These are phyloP conservation scores for Trogon melanurus DNA, from an alignment of 2,113 vertebrate genomes.

Conservation along the genomic window DNA sequence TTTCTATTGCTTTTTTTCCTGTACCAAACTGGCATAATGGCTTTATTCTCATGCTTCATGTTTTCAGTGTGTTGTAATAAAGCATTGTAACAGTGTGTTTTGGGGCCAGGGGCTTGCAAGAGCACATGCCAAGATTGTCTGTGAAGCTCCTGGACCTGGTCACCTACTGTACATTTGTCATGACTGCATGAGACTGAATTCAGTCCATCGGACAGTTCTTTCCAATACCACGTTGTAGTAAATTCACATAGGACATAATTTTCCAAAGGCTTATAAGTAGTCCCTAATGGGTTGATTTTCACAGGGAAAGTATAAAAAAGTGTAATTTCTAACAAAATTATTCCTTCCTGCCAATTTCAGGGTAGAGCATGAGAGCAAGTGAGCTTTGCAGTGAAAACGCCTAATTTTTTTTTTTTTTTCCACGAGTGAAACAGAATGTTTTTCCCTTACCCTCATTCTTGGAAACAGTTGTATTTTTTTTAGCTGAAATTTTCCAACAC, in stretches of 20 bases:
- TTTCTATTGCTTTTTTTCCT: not conserved
- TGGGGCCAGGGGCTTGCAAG: not conserved
- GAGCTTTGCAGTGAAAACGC: not conserved
- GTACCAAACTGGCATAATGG: not conserved
- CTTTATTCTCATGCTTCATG: not conserved
- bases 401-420: not conserved
- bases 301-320: not conserved
- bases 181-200: not conserved
- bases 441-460: not conserved
- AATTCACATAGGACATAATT: not conserved
- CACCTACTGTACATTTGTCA: not conserved
- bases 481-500: constrained; percentile 40
- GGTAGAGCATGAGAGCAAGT: not conserved
- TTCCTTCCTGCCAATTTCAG: not conserved
- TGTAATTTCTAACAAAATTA: not conserved
- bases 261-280: not conserved
- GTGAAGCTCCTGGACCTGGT: not conserved
- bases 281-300: not conserved
- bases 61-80: not conserved
- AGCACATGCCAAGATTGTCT: not conserved
- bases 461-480: constrained; percentile 16
- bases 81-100: not conserved
- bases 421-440: not conserved
- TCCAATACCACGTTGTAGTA: not conserved
- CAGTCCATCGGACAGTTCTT: not conserved